Conservation (phyloP, 2,888 invertebrate species). For the Drosophila barbarae region DNA sequence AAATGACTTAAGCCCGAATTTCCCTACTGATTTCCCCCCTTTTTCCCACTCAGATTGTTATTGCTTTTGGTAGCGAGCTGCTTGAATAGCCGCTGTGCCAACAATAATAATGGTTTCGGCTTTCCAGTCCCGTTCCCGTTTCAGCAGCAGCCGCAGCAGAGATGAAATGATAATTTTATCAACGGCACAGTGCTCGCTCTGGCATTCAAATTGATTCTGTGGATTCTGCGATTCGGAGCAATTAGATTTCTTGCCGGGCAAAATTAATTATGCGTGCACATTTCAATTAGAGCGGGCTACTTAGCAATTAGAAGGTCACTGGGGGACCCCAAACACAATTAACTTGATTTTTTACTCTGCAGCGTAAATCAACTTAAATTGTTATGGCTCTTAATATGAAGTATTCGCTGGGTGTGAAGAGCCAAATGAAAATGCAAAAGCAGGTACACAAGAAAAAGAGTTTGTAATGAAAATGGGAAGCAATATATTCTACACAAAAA, state of each 20-base stretch:
- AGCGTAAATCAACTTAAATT: conserved; percentile 67
- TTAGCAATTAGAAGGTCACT: conserved; percentile 43
- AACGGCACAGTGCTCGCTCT: conserved; percentile 12
- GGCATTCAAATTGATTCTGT: conserved; percentile 53
- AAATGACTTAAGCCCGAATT: conserved; percentile 34
- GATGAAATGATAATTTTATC: conserved; percentile 51
- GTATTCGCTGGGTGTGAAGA: conserved; percentile 42
- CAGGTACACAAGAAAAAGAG: neutral
- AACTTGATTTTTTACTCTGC: conserved; percentile 37
- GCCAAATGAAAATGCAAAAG: conserved; percentile 26
- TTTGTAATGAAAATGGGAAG: neutral
- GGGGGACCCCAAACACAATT: conserved; percentile 29
- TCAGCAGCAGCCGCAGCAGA: neutral
- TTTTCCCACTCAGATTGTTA: conserved; percentile 40
- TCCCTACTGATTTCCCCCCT: neutral
- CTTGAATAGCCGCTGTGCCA: conserved; percentile 58
- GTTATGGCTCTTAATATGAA: conserved; percentile 47
- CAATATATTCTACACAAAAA: too few species aligned
- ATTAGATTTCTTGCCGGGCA: conserved; percentile 51
- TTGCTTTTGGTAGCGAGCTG: conserved; percentile 58
- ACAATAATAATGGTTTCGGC: conserved; percentile 59
- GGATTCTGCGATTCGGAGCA: conserved; percentile 44
- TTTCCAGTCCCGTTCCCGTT: neutral
- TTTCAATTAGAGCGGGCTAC: conserved; percentile 54
- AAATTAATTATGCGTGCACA: conserved; percentile 68